A percentile compares a stretch with the other conserved stretches of the same genome.
Evolutionary conservation across 2,888 invertebrate species (phyloP).

Genomic region (Hymenopus coronatus): DNA sequence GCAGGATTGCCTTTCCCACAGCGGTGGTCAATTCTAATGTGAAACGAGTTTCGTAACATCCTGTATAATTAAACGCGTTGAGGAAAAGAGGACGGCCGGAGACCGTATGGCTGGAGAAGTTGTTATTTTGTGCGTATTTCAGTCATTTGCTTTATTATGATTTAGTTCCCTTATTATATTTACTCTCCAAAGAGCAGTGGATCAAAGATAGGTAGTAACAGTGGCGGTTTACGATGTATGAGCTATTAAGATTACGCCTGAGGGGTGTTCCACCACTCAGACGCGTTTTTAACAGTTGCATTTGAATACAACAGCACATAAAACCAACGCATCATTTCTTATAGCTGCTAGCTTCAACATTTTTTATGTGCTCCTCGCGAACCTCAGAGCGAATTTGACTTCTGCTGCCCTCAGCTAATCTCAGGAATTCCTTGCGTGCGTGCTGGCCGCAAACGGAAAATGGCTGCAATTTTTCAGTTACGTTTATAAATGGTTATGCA

Average conservation of each 20-base stretch:
- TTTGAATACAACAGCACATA: conserved; percentile 6
- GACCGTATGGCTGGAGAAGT: not conserved
- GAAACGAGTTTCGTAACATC: not conserved
- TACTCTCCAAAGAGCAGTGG: not conserved
- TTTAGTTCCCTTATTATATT: conserved; percentile 1
- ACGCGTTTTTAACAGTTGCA: not conserved
- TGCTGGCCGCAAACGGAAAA: not conserved
- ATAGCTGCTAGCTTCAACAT: not conserved
- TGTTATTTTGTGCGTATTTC: conserved; percentile 21
- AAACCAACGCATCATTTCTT: not conserved
- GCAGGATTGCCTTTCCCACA: not conserved
- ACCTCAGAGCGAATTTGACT: not conserved
- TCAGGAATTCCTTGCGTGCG: not conserved
- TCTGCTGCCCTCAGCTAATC: not conserved
- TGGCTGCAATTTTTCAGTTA: not conserved
- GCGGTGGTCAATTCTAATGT: not conserved
- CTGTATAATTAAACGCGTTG: not conserved
- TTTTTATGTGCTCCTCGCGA: not conserved
- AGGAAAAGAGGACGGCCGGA: not conserved
- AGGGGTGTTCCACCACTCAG: not conserved
- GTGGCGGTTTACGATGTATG: not conserved
- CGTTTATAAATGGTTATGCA: not conserved
- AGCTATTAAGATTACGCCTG: not conserved
- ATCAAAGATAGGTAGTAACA: not conserved
- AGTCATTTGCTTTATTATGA: conserved; percentile 22